A percentile compares a stretch with the other conserved stretches of the same genome.
Conservation (phyloP, 2,888 invertebrate genomes). For the Apotomis turbidana region DNA sequence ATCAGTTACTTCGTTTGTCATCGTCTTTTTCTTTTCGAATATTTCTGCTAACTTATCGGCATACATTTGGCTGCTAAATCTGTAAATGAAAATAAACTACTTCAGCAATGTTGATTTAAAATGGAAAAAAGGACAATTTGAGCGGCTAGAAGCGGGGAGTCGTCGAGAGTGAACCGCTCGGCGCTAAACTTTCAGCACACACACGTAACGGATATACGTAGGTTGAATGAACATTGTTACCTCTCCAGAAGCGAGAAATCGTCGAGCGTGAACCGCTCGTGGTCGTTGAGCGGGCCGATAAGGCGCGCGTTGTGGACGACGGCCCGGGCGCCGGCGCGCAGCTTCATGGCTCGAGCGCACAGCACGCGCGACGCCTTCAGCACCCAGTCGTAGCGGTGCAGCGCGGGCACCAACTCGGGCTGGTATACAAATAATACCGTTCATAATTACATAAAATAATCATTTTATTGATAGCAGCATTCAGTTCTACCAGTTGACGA, state of each 20-base stretch:
- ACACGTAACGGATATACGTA: constrained; percentile 74
- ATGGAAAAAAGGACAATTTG: too few relatives aligned
- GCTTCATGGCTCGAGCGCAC: constrained; percentile 87
- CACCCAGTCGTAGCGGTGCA: constrained; percentile 86
- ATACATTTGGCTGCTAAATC: constrained; percentile 87
- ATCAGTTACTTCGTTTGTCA: constrained; percentile 73
- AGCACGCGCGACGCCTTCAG: constrained; percentile 87
- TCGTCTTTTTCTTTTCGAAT: constrained; percentile 79
- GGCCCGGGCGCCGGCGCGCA: constrained; percentile 87
- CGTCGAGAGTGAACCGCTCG: constrained; percentile 93
- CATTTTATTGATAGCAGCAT: too few relatives aligned
- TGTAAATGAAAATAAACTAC: constrained; percentile 47
- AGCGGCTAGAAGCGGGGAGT: constrained; percentile 91
- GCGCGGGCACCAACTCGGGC: constrained; percentile 80
- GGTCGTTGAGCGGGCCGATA: constrained; percentile 90
- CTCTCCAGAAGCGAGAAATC: constrained; percentile 96
- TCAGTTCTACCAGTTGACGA: too few relatives aligned
- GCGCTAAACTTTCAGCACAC: constrained; percentile 87
- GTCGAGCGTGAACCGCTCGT: constrained; percentile 91
- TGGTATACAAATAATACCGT: constrained; percentile 45
- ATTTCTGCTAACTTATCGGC: constrained; percentile 88
- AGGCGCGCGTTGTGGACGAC: constrained; percentile 95
- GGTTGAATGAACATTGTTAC: constrained; percentile 50
- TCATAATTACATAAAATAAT: neutral
- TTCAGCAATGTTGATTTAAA: neutral